Evolutionary conservation across 2,113 vertebrate species (phyloP).

Genomic region (Lepisosteus oculatus): DNA sequence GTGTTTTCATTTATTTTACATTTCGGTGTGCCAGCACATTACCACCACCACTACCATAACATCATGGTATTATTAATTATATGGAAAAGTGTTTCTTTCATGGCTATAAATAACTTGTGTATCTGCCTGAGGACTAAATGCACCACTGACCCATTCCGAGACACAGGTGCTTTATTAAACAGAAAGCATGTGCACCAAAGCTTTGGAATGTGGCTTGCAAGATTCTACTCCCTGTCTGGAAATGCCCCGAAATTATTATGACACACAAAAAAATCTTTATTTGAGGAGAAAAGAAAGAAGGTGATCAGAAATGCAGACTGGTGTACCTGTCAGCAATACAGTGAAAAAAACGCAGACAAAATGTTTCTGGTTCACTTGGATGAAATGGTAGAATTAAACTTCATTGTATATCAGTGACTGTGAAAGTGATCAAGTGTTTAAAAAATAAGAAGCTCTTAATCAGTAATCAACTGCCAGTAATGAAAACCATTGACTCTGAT

Average conservation of each 20-base stretch:
- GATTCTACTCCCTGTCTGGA: conserved; percentile 23
- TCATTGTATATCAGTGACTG: too few species aligned
- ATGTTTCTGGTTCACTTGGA: too few species aligned
- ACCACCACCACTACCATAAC: conserved; percentile 12
- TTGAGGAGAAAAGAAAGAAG: not conserved
- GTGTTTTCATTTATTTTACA: conserved; percentile 37
- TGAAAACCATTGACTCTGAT: too few species aligned
- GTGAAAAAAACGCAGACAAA: too few species aligned
- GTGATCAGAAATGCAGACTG: not conserved
- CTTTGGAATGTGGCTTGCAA: conserved; percentile 27
- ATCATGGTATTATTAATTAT: conserved; percentile 22
- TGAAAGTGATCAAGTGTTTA: too few species aligned
- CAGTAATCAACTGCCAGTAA: too few species aligned
- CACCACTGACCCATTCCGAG: conserved; percentile 31
- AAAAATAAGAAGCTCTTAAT: too few species aligned
- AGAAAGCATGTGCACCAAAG: conserved; percentile 31
- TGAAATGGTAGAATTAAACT: too few species aligned
- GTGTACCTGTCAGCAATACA: not conserved
- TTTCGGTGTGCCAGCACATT: conserved; percentile 11
- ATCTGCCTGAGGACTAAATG: conserved; percentile 25
- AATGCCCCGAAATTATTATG: conserved; percentile 16
- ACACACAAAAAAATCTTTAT: conserved; percentile 5
- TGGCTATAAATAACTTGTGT: conserved; percentile 31
- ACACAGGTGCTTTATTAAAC: conserved; percentile 44
- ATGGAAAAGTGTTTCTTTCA: conserved; percentile 18